Base-by-base conservation (phyloP, 2,797 vertebrate species). In the Discoglossus pictus region DNA sequence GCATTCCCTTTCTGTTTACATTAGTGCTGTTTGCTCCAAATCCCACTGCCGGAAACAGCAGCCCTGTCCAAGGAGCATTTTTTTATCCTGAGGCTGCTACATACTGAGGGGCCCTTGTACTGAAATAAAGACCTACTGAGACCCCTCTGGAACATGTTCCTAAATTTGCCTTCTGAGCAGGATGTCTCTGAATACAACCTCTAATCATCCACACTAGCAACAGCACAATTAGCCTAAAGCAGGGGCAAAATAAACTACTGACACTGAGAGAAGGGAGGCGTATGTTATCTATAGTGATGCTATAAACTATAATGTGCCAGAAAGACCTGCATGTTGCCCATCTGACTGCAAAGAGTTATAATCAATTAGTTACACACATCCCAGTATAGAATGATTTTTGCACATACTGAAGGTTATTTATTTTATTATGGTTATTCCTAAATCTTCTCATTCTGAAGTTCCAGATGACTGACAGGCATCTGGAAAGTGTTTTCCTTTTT, bases 121-220 rank as follows among this genome's bases (percentile, higher is more conserved):
- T 63, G 36, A 63, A 70, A 70, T 70, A 70, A 70, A 70, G 68
- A 70, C 60, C 63, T 56, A 58, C 60, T 70, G 60, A 70, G 68
- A 70, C 60, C 60, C 17, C 39, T 63, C 43, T 70, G 60, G 60
- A 70, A 70, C 44, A 63, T 62, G 51, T 25, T 62, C 16, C 59
- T 50, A 39, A 55, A 61, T 61, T 61, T 48, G 24, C 50, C 38
- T 31, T 61, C 48, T 13, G 47, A 18, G 39, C 12, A 61, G 50
- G 47, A 54, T 23, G 59, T 48, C 44, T 31, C 35, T 62, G 42
- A 70, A 70, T 61, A 40, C 34, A 50, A 40, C 59, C 43, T 63
- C 42, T 35, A 70, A 50, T 43, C 61, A 31, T 64, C 44, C 50
- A 47, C 43, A 58, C 47, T 43, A 50, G 60, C 60, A 64, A 58